Percentiles rank a stretch among this genome's conserved stretches.
Conservation (phyloP, 2,113 vertebrate genomes). For the Laterallus jamaicensis region DNA sequence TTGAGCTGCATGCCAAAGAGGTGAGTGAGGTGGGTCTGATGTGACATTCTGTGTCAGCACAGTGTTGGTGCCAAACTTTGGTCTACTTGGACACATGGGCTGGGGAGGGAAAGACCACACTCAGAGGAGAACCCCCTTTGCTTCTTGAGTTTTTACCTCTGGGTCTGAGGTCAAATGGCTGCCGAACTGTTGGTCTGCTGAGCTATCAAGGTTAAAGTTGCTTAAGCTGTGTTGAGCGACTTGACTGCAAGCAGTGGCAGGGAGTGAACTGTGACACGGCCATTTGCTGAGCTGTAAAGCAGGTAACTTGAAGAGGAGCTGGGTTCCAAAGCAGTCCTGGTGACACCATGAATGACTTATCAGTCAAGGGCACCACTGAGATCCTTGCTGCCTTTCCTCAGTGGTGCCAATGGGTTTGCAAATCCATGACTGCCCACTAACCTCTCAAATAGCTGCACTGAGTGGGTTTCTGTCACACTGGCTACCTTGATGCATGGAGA, state of each 20-base stretch:
- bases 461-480: background rate
- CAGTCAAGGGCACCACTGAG: background rate
- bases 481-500: background rate
- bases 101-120: background rate
- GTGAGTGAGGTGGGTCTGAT: background rate
- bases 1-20: background rate
- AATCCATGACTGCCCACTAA: fast-evolving
- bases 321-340: background rate
- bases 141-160: background rate
- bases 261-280: background rate
- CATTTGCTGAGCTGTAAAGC: background rate
- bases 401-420: background rate
- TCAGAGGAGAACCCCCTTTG: background rate
- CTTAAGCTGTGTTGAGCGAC: background rate
- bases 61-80: background rate
- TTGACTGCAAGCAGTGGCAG: background rate
- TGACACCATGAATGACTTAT: background rate
- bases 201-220: background rate
- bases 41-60: background rate
- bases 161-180: background rate
- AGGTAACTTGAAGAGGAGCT: background rate
- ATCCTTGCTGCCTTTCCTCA: fast-evolving
- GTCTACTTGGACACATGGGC: background rate
- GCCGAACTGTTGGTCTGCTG: background rate
- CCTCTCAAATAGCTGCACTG: fast-evolving